Evolutionary conservation across 2,888 invertebrate genomes (phyloP).

Genomic region (Entomobrya multifasciata): DNA sequence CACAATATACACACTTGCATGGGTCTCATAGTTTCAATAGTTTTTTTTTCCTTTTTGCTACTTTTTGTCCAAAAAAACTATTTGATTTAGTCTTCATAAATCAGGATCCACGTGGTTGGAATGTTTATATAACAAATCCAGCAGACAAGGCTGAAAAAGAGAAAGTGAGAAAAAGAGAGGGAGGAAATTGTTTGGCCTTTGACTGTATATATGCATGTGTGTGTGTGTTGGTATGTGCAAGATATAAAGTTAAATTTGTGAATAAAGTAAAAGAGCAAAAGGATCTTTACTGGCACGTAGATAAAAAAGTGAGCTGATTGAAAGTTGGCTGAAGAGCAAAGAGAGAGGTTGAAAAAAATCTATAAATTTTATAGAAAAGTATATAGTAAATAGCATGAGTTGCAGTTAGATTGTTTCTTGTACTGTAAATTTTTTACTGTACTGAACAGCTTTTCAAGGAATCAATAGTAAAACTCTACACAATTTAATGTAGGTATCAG

Average conservation of each 20-base stretch:
- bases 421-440: too few species aligned
- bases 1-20: not conserved
- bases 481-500: too few species aligned
- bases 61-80: slow-evolving; percentile 54
- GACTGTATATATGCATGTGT: slow-evolving; percentile 1
- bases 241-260: slow-evolving; percentile 54
- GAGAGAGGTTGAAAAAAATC: not conserved
- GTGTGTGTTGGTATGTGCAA: slow-evolving; percentile 19
- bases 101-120: slow-evolving; percentile 72
- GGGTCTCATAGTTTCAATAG: not conserved
- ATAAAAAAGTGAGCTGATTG: slow-evolving; percentile 67
- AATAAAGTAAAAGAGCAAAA: slow-evolving; percentile 7
- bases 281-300: not conserved
- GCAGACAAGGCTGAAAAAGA: slow-evolving; percentile 10
- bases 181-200: slow-evolving; percentile 17
- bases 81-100: slow-evolving; percentile 72
- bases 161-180: not conserved
- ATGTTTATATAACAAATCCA: slow-evolving; percentile 54
- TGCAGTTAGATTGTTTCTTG: not conserved
- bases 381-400: not conserved
- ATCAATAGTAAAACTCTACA: too few species aligned
- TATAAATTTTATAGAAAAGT: slow-evolving; percentile 2
- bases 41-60: not conserved
- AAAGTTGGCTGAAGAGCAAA: slow-evolving; percentile 51
- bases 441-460: too few species aligned